phyloP scores from a whole-genome alignment of 2,113 vertebrate genomes.

The Sinocyclocheilus anophthalmus region DNA sequence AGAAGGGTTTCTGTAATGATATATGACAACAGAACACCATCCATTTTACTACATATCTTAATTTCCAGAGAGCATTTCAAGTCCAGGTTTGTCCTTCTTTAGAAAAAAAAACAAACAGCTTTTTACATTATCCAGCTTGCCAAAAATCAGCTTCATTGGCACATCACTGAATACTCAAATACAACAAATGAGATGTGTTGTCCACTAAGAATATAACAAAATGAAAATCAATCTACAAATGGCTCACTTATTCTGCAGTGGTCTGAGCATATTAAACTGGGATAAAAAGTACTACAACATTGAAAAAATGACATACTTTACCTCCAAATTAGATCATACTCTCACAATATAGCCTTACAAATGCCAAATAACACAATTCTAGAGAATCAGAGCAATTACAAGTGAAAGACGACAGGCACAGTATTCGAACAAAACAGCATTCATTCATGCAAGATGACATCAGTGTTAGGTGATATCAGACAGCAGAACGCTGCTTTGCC shows the following conservation, averaged over 20 bases:
- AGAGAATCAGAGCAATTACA: constrained; percentile 1
- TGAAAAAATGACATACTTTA: neutral
- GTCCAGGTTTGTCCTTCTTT: neutral
- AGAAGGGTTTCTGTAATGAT: constrained; percentile 58
- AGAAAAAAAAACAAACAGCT: neutral
- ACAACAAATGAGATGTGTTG: neutral
- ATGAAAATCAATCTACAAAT: neutral
- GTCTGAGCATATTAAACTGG: neutral
- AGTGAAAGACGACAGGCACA: neutral
- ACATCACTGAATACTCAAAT: neutral
- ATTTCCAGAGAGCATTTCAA: constrained; percentile 1
- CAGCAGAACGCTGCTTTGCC: neutral
- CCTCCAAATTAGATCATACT: neutral
- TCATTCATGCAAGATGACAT: constrained; percentile 33
- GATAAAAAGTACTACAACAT: neutral
- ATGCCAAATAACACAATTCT: neutral
- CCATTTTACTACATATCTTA: neutral
- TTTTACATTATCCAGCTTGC: neutral
- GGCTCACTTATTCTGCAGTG: neutral
- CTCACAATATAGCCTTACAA: neutral
- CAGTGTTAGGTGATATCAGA: constrained; percentile 33
- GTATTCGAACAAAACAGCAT: constrained; percentile 11
- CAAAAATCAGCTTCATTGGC: neutral
- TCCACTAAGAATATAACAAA: neutral
- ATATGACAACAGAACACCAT: constrained; percentile 19